Percentiles rank a stretch among this genome's conserved stretches.
These are phyloP conservation scores for Erythrocercus mccallii DNA, from an alignment of 2,113 vertebrate genomes.

Conservation along the genomic window DNA sequence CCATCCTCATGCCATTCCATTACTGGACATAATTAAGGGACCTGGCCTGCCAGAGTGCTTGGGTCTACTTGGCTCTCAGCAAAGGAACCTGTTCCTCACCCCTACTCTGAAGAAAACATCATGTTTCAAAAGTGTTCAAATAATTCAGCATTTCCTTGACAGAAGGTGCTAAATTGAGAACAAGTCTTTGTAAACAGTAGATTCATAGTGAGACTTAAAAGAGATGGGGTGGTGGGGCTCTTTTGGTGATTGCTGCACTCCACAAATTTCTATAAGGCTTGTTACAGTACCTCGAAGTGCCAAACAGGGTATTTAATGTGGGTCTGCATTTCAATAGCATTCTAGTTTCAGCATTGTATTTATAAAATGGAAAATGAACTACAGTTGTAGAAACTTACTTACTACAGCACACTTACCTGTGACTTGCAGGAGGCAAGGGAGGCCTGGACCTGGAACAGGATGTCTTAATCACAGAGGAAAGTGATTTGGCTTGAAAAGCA, in stretches of 20 bases:
- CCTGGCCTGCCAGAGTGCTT: neutral
- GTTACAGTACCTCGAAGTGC: fast-evolving
- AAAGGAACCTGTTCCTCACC: neutral
- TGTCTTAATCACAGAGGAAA: neutral
- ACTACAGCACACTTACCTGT: neutral
- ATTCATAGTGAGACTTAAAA: neutral
- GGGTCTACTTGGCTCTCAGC: neutral
- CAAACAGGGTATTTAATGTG: neutral
- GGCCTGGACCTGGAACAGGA: neutral
- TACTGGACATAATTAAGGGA: neutral
- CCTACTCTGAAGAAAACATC: neutral
- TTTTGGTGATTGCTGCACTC: neutral
- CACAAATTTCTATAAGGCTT: neutral
- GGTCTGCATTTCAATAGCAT: neutral
- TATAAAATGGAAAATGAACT: neutral
- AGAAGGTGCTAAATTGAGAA: neutral
- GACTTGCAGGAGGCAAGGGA: neutral
- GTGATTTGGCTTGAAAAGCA: neutral
- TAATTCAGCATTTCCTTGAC: neutral
- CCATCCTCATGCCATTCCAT: neutral
- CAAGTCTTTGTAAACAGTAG: neutral
- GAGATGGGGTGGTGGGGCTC: neutral
- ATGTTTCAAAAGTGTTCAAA: neutral
- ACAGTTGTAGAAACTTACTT: neutral
- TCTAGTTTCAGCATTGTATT: neutral